Base-by-base conservation (phyloP, 2,113 vertebrate genomes). In the Natator depressus region DNA sequence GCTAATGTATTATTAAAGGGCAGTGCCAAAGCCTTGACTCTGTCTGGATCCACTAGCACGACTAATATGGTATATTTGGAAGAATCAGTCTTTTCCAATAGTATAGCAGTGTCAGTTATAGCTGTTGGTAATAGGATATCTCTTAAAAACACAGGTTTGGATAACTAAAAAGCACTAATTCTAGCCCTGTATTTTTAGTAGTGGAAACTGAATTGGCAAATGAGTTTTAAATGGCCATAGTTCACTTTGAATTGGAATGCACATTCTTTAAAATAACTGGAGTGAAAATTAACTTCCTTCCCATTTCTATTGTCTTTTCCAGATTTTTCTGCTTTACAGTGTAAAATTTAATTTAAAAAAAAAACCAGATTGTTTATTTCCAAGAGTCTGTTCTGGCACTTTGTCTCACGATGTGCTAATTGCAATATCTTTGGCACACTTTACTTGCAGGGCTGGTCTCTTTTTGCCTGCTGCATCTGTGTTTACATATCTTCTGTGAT, bases 401-500 rank as follows among this genome's bases (percentile, higher is more conserved):
- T 86, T 17, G 8, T 90, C 92, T 97, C 2, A 1, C 6, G 2
- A 9, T 0, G 80, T 53, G 69, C 88, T 97, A 97, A 97, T 69
- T 98, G 89, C 51, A 1, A 93, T 89, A 80, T 83, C 92, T 97
- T 92, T 93, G 89, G 91, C 57, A 53, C 27, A 2, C 55, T 57
- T 83, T 1, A 0, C 94, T 96, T 93, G 80, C 89, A 90, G 96
- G 91, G 75, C 95, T 83, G 80, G 90, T 79, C 8, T 95, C 86
- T 91, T n/a, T 8, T 51, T 91, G 93, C 86, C 91, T 47, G 50
- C 76, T 95, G 91, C 97, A 97, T 98, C 96, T 98, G 96, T 97
- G 97, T 98, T 98, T 98, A 91, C 93, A 94, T 90, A 94, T 93
- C 85, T 95, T 80, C 92, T 92, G 88, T 57, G 89, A 97, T 91